Percentiles rank a stretch among this genome's conserved stretches.
Evolutionary conservation across 2,113 vertebrate genomes (phyloP).

Genomic region (Dendrocopos noguchii): DNA sequence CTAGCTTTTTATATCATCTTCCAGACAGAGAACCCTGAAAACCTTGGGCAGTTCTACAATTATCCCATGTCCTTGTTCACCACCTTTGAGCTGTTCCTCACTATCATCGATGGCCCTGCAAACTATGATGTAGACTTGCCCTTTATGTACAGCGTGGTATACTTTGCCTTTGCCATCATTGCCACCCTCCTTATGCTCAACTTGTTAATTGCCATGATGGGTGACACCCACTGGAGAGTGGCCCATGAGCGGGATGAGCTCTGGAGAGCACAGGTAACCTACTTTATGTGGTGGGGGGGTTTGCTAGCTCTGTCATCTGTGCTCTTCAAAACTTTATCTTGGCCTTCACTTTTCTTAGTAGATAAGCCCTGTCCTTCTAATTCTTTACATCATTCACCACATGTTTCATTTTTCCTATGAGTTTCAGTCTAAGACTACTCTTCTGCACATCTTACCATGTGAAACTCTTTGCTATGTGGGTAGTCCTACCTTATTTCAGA

Average conservation of each 20-base stretch:
- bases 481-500: not conserved
- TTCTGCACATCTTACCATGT: not conserved
- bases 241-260: slow-evolving; percentile 91
- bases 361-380: not conserved
- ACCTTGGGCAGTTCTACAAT: slow-evolving; percentile 83
- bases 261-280: slow-evolving; percentile 90
- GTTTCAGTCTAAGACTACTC: not conserved
- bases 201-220: slow-evolving; percentile 96
- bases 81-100: slow-evolving; percentile 91
- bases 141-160: slow-evolving; percentile 85
- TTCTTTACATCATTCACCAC: not conserved
- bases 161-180: slow-evolving; percentile 86
- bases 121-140: slow-evolving; percentile 85
- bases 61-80: slow-evolving; percentile 89
- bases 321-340: not conserved
- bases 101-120: slow-evolving; percentile 90
- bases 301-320: not conserved
- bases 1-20: slow-evolving; percentile 91
- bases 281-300: not conserved
- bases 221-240: slow-evolving; percentile 93
- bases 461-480: not conserved
- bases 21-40: slow-evolving; percentile 85
- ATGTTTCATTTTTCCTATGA: not conserved
- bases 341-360: not conserved
- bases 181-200: slow-evolving; percentile 91